Conservation (phyloP, 2,113 vertebrate species). For the Pogona vitticeps region DNA sequence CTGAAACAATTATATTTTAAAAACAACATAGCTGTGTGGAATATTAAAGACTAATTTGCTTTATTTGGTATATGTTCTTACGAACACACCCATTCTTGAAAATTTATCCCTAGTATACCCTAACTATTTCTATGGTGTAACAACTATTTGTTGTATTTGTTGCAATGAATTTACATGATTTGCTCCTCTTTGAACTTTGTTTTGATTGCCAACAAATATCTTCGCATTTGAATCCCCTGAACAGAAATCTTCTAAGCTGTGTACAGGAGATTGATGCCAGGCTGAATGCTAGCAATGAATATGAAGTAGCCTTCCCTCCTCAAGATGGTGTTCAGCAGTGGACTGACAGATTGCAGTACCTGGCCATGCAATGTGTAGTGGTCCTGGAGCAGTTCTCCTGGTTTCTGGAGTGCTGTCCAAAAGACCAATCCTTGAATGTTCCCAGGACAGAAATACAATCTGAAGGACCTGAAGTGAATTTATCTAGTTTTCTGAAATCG, state of each 20-base stretch:
- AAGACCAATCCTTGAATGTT: slow-evolving; percentile 36
- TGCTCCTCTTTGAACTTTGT: background rate
- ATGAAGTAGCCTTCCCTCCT: slow-evolving; percentile 82
- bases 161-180: no score
- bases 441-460: slow-evolving; percentile 10
- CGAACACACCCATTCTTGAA: no score
- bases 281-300: slow-evolving; percentile 60
- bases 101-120: no score
- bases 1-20: background rate
- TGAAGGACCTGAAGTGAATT: slow-evolving; percentile 35
- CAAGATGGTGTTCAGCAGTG: slow-evolving; percentile 81
- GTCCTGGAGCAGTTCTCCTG: slow-evolving; percentile 86
- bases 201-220: background rate
- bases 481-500: background rate
- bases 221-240: slow-evolving; percentile 16
- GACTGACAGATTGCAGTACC: slow-evolving; percentile 77
- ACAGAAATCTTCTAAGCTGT: slow-evolving; percentile 82
- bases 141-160: no score
- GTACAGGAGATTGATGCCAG: slow-evolving; percentile 78
- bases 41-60: no score
- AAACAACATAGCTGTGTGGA: no score
- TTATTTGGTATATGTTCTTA: no score
- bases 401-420: slow-evolving; percentile 90
- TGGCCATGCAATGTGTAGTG: slow-evolving; percentile 82
- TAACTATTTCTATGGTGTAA: no score